phyloP scores from a whole-genome alignment of 2,113 vertebrate genomes.

The Dicaeum eximium region DNA sequence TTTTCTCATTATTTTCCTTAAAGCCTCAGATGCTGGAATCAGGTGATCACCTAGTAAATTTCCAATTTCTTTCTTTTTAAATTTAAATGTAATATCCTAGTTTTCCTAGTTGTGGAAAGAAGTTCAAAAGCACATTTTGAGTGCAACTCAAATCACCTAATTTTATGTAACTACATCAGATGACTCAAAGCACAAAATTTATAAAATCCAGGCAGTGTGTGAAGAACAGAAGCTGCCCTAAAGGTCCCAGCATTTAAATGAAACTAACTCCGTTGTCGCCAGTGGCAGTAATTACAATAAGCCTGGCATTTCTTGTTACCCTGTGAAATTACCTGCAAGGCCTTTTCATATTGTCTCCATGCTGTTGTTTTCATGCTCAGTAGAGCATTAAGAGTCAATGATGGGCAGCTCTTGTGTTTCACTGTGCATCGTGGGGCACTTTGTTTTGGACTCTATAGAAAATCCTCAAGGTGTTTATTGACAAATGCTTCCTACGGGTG shows the following conservation, averaged over 20 bases:
- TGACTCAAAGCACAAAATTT: neutral
- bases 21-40: neutral
- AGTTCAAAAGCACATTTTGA: neutral
- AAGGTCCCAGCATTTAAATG: constrained; percentile 7
- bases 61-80: neutral
- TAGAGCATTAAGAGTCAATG: constrained; percentile 35
- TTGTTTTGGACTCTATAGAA: neutral
- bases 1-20: neutral
- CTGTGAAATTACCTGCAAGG: constrained; percentile 50
- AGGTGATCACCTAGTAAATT: neutral
- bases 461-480: constrained; percentile 60
- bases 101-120: neutral
- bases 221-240: neutral
- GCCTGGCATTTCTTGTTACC: constrained; percentile 26
- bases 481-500: neutral
- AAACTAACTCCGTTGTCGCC: neutral
- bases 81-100: neutral
- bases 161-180: neutral
- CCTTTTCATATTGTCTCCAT: constrained; percentile 26
- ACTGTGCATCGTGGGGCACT: neutral
- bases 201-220: neutral
- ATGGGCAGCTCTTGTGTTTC: constrained; percentile 28
- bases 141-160: neutral
- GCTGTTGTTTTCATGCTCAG: constrained; percentile 49
- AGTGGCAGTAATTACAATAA: constrained; percentile 14